Evolutionary conservation across 2,113 vertebrate genomes (phyloP).

Genomic region (Danionella cerebrum): DNA sequence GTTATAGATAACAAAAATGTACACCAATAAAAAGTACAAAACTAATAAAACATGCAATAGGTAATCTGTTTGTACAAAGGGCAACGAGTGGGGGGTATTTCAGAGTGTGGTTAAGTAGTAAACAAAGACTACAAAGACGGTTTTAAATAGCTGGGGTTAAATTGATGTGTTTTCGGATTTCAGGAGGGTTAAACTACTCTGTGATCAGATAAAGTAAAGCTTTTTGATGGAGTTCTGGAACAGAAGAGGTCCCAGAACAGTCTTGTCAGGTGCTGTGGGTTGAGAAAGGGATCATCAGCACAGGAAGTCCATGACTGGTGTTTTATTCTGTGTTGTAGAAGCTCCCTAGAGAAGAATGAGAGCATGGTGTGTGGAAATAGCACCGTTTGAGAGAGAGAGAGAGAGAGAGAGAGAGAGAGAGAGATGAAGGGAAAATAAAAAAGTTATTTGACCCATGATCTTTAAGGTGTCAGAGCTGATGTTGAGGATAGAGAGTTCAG

Average conservation of each 20-base stretch:
- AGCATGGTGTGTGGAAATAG: conserved; percentile 41
- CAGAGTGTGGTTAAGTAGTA: no score
- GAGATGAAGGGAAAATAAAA: background rate
- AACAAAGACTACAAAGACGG: no score
- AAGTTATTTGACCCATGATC: background rate
- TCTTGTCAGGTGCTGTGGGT: conserved; percentile 38
- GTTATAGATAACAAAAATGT: no score
- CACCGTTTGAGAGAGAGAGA: no score
- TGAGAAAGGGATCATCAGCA: conserved; percentile 43
- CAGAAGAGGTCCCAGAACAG: conserved; percentile 36
- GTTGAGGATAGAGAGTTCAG: background rate
- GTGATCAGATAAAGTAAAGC: conserved; percentile 10
- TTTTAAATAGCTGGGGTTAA: no score
- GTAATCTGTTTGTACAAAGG: no score
- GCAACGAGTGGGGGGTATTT: no score
- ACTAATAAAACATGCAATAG: no score
- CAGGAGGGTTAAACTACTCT: conserved; percentile 11
- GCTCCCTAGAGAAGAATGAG: conserved; percentile 43
- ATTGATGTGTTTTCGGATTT: no score
- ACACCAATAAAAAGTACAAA: no score
- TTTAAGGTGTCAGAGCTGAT: background rate
- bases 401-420: background rate
- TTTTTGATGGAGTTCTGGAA: conserved; percentile 55
- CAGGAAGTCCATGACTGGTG: conserved; percentile 53
- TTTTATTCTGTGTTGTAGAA: conserved; percentile 44